phyloP scores from a whole-genome alignment of 2,797 vertebrate species.

The Sebastes trivittatus region DNA sequence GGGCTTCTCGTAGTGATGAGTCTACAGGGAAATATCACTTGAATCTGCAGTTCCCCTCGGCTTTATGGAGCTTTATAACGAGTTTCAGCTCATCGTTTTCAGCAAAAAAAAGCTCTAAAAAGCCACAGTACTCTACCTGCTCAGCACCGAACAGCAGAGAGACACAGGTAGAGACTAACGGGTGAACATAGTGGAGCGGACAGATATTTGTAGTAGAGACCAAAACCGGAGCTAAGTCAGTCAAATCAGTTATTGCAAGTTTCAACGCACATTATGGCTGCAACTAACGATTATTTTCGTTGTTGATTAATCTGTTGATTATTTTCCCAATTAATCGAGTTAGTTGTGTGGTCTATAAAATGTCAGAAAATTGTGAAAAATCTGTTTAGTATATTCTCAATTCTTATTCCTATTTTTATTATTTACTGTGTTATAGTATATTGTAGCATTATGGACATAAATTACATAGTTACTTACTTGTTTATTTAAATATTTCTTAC shows the following conservation, averaged over 20 bases:
- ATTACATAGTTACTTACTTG: fast-evolving
- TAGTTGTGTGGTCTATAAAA: no score
- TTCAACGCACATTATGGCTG: neutral
- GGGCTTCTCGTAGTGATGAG: neutral
- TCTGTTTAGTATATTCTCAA: no score
- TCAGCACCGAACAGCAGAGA: neutral
- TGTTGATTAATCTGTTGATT: no score
- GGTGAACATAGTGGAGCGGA: neutral
- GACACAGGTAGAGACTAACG: neutral
- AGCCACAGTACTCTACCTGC: neutral
- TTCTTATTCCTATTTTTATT: no score
- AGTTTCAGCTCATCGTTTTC: neutral
- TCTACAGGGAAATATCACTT: neutral
- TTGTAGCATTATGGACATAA: no score
- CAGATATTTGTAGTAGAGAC: neutral
- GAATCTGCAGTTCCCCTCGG: neutral
- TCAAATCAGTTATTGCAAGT: neutral
- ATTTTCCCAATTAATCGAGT: no score
- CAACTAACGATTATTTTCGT: no score
- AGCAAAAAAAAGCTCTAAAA: neutral
- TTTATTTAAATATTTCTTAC: no score
- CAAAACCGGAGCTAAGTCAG: neutral
- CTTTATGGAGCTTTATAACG: neutral
- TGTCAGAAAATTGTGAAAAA: no score
- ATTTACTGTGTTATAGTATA: no score